phyloP scores from a whole-genome alignment of 37 sponge, comb jelly and placozoan genomes.

The Axinella damicornis region DNA sequence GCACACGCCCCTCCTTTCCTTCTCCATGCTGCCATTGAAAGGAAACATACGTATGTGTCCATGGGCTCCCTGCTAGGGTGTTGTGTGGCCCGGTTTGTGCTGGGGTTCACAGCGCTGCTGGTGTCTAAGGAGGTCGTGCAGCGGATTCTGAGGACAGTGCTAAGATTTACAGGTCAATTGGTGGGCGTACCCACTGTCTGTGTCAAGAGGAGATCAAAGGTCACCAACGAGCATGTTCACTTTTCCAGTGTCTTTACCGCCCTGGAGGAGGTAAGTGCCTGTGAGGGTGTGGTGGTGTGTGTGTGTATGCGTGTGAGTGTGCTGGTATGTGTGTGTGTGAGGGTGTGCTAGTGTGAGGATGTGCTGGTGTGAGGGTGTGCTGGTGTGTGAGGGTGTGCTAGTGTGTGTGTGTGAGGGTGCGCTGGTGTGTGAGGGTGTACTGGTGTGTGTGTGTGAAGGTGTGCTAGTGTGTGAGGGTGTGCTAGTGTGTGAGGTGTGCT shows the following conservation, averaged over 20 bases:
- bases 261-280: conserved; percentile 9
- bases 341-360: too few relatives aligned
- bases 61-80: background rate
- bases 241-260: conserved; percentile 8
- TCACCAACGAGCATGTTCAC: conserved; percentile 31
- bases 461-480: too few relatives aligned
- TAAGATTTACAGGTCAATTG: background rate
- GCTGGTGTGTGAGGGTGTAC: too few relatives aligned
- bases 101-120: background rate
- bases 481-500: too few relatives aligned
- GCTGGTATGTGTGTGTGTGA: background rate
- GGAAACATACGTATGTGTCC: background rate
- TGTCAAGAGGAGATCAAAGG: conserved; percentile 14
- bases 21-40: conserved; percentile 24
- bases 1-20: background rate
- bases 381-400: too few relatives aligned
- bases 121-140: background rate
- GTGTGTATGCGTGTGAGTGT: background rate
- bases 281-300: too few relatives aligned
- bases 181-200: conserved; percentile 27
- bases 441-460: too few relatives aligned
- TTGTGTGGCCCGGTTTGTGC: background rate
- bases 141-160: background rate
- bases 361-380: too few relatives aligned
- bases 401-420: too few relatives aligned